Evolutionary conservation across 2,113 vertebrate species (phyloP), one percentile per base, ranked within the genome.

Genomic region (Bombycilla garrulus): DNA sequence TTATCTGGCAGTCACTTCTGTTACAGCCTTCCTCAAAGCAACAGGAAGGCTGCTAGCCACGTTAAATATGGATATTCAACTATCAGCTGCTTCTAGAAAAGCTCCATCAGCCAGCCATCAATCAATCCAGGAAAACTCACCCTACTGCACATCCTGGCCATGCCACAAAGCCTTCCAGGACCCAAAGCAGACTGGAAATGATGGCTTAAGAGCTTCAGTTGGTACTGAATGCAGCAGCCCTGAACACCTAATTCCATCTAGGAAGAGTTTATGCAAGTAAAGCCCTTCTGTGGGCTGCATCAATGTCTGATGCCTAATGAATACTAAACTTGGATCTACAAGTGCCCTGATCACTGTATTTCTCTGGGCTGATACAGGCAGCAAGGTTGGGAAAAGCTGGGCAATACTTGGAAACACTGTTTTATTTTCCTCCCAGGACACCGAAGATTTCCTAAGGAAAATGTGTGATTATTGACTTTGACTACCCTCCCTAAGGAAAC

Each of bases 161-260:
- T 1, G 9, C 6, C 60, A 73, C 54, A 57, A 72, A 83, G 47
- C 7, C 31, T 48, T 13, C 21, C 53, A 65, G 66, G 16, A 61
- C 35, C 70, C 36, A 26, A 76, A 76, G 69, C 20, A 57, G 77
- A 53, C 62, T 36, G 29, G 23, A 65, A 77, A 42, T 3, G 15
- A 54, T 12, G 10, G 61, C 35, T 36, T 26, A 35, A 26, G 71
- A 50, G 47, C 58, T 69, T 48, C 66, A 35, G 14, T 24, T 62
- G 20, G 57, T n/a, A 36, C 15, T 0, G 5, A 38, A 42, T 0
- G 0, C 20, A 22, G 70, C n/a, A 47, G 33, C 45, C 45, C 33
- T 17, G 23, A 11, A 6, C 8, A 33, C 14, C n/a, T 47, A 42
- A 60, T 29, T 1, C 3, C 22, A 65, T 9, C 50, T 40, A 40